Conservation (phyloP, 2,888 invertebrate species). For the Diploptera punctata region DNA sequence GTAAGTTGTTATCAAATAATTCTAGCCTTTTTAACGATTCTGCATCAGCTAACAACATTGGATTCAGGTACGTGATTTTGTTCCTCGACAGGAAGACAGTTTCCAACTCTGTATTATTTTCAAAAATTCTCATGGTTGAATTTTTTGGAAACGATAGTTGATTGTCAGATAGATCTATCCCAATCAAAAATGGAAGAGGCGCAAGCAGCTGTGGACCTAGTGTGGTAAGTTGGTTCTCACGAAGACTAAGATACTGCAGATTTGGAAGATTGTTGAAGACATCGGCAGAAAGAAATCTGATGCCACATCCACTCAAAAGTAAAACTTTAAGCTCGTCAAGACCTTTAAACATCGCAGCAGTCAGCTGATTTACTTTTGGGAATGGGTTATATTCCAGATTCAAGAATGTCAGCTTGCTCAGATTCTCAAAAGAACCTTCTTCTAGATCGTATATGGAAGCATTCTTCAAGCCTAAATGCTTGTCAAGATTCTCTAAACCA, state of each 20-base stretch:
- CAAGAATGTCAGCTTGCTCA: conserved; percentile 57
- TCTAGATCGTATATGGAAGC: conserved; percentile 61
- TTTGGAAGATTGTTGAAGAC: conserved; percentile 5
- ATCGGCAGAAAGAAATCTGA: background rate
- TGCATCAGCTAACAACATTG: conserved; percentile 65
- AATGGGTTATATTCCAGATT: conserved; percentile 65
- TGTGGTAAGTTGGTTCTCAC: conserved; percentile 42
- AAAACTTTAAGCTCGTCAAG: background rate
- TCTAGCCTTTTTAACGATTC: conserved; percentile 57
- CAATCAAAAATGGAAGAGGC: conserved; percentile 56
- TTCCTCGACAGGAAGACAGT: conserved; percentile 59
- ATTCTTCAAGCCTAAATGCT: conserved; percentile 61
- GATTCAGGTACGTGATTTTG: conserved; percentile 62
- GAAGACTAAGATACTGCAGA: conserved; percentile 14
- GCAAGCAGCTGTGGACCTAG: conserved; percentile 57
- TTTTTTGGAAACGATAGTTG: conserved; percentile 61
- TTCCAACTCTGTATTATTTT: conserved; percentile 55
- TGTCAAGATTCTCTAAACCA: conserved; percentile 58
- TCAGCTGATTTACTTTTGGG: conserved; percentile 43
- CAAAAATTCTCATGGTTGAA: conserved; percentile 55
- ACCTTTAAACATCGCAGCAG: background rate
- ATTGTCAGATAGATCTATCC: conserved; percentile 62
- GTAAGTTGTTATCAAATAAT: conserved; percentile 61
- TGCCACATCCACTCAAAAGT: background rate
- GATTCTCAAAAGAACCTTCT: conserved; percentile 56